Evolutionary conservation across 2,113 vertebrate species (phyloP), one percentile per base, ranked within the genome.

Genomic region (Centropus unirufus): DNA sequence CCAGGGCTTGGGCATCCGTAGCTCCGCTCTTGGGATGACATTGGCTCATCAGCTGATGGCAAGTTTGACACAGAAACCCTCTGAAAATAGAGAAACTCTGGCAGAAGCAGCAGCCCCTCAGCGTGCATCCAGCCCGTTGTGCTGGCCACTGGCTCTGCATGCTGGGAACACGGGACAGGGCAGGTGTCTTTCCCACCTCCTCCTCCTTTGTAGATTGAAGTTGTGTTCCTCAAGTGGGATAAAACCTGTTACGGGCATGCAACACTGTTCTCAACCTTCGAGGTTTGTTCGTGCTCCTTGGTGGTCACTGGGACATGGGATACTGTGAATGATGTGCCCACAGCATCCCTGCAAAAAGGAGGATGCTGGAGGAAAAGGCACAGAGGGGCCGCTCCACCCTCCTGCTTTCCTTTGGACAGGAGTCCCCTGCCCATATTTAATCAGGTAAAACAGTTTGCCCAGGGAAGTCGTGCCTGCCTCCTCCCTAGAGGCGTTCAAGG

Each of bases 31-130:
- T 94, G 89, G 79, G 75, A 57, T 93, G 90, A 95, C 92, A 66
- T 55, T 95, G 88, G 72, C 29, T 83, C 36, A 12, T 61, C 88
- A 91, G 85, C 67, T 80, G 70, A 73, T 62, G 63, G 63, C 55
- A 93, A 88, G 55, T 92, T 76, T 66, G 75, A 93, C 85, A 93
- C 67, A 91, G 83, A 95, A 27, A 1, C 12, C 54, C 87, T 94
- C 93, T 73, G 95, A 96, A 94, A 96, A 95, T 83, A 96, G 90
- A 94, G 75, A 69, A 66, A 36, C n/a, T 66, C 67, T 93, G 82
- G 79, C 78, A 90, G 84, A 91, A 93, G 88, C 90, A 62, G 7
- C 75, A 73, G 78, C 36, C 40, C 62, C 67, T 90, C 49, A 2
- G 12, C 6, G 69, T 55, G 64, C 55, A 59, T 15, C 51, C 80